A percentile compares a stretch with the other conserved stretches of the same genome.
phyloP scores from a whole-genome alignment of 2,888 invertebrate genomes.

The Hydropsyche betteni region DNA sequence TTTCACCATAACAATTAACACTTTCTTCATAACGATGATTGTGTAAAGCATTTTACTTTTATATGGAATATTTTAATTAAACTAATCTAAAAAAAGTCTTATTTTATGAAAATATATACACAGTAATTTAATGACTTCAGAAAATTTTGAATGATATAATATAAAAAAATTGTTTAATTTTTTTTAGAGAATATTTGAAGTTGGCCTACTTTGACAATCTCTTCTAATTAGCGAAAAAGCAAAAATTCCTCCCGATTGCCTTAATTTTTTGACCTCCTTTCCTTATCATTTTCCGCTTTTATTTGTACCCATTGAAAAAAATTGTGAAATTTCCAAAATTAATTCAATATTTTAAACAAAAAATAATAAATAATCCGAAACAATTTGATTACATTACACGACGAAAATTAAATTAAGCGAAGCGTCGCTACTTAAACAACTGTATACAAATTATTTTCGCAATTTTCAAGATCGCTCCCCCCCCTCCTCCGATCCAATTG shows the following conservation, averaged over 20 bases:
- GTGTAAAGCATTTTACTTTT: too few relatives aligned
- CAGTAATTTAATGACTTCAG: too few relatives aligned
- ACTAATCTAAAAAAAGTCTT: too few relatives aligned
- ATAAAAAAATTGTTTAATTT: slow-evolving; percentile 9
- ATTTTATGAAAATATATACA: too few relatives aligned
- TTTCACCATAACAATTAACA: too few relatives aligned
- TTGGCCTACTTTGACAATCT: slow-evolving; percentile 19
- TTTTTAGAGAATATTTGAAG: slow-evolving; percentile 9
- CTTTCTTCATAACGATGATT: too few relatives aligned
- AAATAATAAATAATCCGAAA: too few relatives aligned
- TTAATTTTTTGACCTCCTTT: slow-evolving; percentile 16
- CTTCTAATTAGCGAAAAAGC: slow-evolving; percentile 19
- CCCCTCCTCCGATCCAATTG: slow-evolving; percentile 18
- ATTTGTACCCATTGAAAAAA: too few relatives aligned
- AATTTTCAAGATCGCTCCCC: slow-evolving; percentile 1
- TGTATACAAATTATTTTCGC: background rate
- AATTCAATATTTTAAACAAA: too few relatives aligned
- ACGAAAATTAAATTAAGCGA: background rate
- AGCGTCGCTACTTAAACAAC: background rate
- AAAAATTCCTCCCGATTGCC: background rate
- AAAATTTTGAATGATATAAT: background rate
- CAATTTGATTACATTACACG: too few relatives aligned
- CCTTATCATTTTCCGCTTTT: background rate
- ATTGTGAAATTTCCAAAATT: background rate
- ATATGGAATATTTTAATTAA: too few relatives aligned